Percentiles rank a stretch among this genome's conserved stretches.
phyloP scores from a whole-genome alignment of 2,888 invertebrate species.

The Mimachlamys varia region DNA sequence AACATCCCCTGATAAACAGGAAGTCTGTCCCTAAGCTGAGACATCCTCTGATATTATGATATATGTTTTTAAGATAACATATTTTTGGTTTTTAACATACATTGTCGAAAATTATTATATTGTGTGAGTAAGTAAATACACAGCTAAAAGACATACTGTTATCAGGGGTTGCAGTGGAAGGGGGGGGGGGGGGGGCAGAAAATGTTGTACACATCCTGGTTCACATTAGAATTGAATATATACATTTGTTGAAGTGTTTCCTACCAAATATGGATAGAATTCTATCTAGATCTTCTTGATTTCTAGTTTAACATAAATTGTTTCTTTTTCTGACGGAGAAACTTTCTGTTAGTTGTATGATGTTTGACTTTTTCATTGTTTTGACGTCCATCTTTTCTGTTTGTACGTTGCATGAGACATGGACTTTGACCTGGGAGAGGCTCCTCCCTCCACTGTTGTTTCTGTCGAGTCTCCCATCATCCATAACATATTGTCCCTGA shows the following conservation, averaged over 20 bases:
- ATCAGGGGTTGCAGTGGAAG: no score
- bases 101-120: no score
- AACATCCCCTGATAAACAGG: no score
- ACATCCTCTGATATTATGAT: neutral
- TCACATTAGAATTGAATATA: neutral
- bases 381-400: neutral
- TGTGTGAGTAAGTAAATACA: no score
- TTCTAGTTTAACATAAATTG: constrained; percentile 9
- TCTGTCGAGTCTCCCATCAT: neutral
- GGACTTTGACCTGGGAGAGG: neutral
- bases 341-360: constrained; percentile 15
- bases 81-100: neutral
- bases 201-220: neutral
- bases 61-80: neutral
- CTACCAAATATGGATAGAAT: neutral
- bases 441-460: neutral
- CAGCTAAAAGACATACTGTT: no score
- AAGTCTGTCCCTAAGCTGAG: no score
- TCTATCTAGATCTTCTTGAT: constrained; percentile 13
- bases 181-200: no score
- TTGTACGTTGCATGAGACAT: neutral
- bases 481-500: neutral
- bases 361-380: neutral
- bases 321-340: neutral
- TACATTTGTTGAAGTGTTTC: neutral